Base-by-base conservation (phyloP, 2,888 invertebrate genomes). In the Dascillus cervinus region DNA sequence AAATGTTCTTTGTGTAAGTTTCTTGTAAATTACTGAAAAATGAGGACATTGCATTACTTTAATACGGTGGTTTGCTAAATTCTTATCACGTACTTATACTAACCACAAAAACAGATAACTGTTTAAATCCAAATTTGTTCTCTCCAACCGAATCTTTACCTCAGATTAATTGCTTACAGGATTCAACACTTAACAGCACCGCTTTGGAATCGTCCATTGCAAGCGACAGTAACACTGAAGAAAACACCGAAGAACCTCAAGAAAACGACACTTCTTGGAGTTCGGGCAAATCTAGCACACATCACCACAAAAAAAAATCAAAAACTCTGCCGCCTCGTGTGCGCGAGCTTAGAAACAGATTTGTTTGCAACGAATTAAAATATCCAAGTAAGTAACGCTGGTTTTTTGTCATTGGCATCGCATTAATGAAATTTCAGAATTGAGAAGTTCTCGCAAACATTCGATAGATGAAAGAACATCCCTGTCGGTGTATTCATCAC, bases 261-360 rank as follows among this genome's bases (percentile, higher is more conserved):
- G 45, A 43, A 31, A 45, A 50, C 29, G 59, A 58, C 30, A 45
- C 53, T 19, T 57, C 58, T 6, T 59, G 53, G 44, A 56, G 55
- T 37, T 49, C 49, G 28, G 44, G 47, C 25, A 53, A 60, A 44
- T 14, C 47, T 21, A 50, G 52, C 24, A 32, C 28, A 19, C 30
- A 29, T 21, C 33, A 26, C 15, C 22, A 26, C 17, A 32, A 29
- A 12, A 38, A 43, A 30, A 19, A 36, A 22, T 35, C 52, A 26
- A 33, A 44, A 6, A 30, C 48, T 3, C 23, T 50, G 19, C 47
- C 48, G 11, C 31, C 43, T 20, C 39, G 51, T 26, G 50, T 51
- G 13, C 42, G 55, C 22, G 50, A 58, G 44, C 40, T 62, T 15
- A 44, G 58, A 29, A 59, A 52, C 33, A 47, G 56, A 43, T 62